These are phyloP conservation scores for Oligia latruncula DNA, from an alignment of 2,888 invertebrate genomes.

Conservation along the genomic window DNA sequence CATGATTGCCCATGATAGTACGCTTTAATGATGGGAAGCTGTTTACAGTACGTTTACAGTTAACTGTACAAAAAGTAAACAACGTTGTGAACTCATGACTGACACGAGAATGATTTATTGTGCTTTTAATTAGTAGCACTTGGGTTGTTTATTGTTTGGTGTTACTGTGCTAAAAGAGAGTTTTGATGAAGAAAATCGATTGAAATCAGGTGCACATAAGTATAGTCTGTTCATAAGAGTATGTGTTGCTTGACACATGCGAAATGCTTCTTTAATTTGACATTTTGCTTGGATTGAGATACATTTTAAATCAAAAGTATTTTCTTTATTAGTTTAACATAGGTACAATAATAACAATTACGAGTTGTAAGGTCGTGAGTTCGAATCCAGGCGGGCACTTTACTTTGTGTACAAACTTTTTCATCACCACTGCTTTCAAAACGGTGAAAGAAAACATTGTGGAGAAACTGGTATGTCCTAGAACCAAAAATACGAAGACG, in stretches of 20 bases:
- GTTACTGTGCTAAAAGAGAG: conserved; percentile 13
- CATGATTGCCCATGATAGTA: conserved; percentile 58
- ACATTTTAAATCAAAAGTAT: too few relatives aligned
- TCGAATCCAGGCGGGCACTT: too few relatives aligned
- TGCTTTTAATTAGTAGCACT: conserved; percentile 38
- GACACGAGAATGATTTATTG: conserved; percentile 38
- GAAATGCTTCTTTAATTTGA: background rate
- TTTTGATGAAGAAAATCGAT: background rate
- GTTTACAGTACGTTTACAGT: conserved; percentile 55
- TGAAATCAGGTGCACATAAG: background rate
- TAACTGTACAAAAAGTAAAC: conserved; percentile 56
- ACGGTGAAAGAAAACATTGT: too few relatives aligned
- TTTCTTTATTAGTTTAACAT: too few relatives aligned
- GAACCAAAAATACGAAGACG: too few relatives aligned
- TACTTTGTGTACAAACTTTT: too few relatives aligned
- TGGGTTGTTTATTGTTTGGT: conserved; percentile 19
- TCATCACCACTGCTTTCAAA: too few relatives aligned
- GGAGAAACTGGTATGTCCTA: too few relatives aligned
- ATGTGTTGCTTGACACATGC: background rate
- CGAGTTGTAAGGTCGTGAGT: too few relatives aligned
- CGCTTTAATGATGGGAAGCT: conserved; percentile 58
- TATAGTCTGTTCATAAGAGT: background rate
- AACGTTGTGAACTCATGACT: conserved; percentile 33
- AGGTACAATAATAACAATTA: background rate
- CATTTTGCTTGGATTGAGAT: background rate